Evolutionary conservation across 2,797 vertebrate genomes (phyloP).

Genomic region (Gadopsis marmoratus): DNA sequence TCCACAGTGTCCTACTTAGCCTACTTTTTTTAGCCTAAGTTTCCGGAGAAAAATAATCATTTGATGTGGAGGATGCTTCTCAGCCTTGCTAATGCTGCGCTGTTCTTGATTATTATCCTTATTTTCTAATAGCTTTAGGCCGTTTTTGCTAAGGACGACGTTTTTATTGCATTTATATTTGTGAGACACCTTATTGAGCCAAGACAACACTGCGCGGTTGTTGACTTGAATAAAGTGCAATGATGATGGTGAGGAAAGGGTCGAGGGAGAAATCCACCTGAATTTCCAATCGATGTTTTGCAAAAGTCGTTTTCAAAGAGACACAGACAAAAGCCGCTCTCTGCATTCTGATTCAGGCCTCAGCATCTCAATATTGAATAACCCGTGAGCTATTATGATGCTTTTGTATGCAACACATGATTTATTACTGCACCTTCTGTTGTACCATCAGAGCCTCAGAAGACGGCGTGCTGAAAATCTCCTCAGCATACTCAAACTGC

Average conservation of each 20-base stretch:
- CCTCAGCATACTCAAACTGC: conserved; percentile 37
- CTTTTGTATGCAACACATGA: conserved; percentile 69
- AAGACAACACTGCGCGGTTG: conserved; percentile 18
- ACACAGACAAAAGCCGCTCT: conserved; percentile 45
- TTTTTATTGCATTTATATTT: conserved; percentile 35
- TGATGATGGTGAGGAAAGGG: conserved; percentile 6
- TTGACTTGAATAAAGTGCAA: conserved; percentile 29
- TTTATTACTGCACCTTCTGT: conserved; percentile 74
- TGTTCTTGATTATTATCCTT: conserved; percentile 74
- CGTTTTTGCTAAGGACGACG: conserved; percentile 36
- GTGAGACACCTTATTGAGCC: conserved; percentile 27
- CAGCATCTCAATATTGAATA: conserved; percentile 65
- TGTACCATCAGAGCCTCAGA: conserved; percentile 43
- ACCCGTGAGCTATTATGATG: conserved; percentile 65
- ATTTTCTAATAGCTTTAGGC: conserved; percentile 73
- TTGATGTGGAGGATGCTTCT: conserved; percentile 67
- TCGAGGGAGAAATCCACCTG: conserved; percentile 34
- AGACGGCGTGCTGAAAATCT: conserved; percentile 36
- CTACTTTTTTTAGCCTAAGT: conserved; percentile 66
- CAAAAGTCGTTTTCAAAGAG: conserved; percentile 43
- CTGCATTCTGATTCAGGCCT: conserved; percentile 36
- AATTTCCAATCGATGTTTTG: conserved; percentile 51
- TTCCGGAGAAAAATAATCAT: conserved; percentile 62
- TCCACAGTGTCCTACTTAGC: conserved; percentile 77
- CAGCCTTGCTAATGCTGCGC: conserved; percentile 62